Base-by-base conservation (phyloP, 1,140 invertebrate genomes). In the Ruditapes philippinarum region DNA sequence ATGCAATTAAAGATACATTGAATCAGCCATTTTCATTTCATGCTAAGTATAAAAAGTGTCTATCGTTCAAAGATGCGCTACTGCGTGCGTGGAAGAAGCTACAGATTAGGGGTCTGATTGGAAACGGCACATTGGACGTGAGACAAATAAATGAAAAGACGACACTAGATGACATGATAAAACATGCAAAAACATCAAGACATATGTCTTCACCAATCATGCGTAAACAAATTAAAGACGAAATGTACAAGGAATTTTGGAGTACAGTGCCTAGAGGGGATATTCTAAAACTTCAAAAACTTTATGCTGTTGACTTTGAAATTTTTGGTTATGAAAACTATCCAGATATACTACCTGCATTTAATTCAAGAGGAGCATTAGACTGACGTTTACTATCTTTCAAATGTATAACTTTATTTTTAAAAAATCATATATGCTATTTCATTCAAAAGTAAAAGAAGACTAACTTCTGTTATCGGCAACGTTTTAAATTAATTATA, bases 1-100 rank as follows among this genome's bases (percentile, higher is more conserved):
- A 90, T n/a, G 76, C 82, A 5, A 68, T 90, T 36, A 57, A 31
- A 38, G 83, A 90, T 33, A 81, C 88, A 3, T n/a, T 83, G 17
- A 49, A 57, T 42, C 79, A 89, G 36, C 49, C 79, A 1, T 89
- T 76, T 60, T 19, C 78, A 2, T 82, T 89, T 70, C 45, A 42
- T 40, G 9, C 17, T 0, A 51, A 38, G 25, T 81, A 82, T 60
- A 45, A 31, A 74, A 62, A 42, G n/a, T 89, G 80, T 31, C 73
- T 83, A 25, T 17, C 88, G 0, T 76, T 89, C n/a, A 76, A 68
- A 31, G 79, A 76, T 36, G 88, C 79, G 0, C 12, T 89, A 22
- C 33, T 31, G 17, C 79, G 88, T 2, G 42, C 79, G 1, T 89
- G 88, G 88, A 40, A 74, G 25, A 89, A 82, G 54, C 38, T 89